Evolutionary conservation across 2,888 invertebrate genomes (phyloP).

Genomic region (Metalampra italica): DNA sequence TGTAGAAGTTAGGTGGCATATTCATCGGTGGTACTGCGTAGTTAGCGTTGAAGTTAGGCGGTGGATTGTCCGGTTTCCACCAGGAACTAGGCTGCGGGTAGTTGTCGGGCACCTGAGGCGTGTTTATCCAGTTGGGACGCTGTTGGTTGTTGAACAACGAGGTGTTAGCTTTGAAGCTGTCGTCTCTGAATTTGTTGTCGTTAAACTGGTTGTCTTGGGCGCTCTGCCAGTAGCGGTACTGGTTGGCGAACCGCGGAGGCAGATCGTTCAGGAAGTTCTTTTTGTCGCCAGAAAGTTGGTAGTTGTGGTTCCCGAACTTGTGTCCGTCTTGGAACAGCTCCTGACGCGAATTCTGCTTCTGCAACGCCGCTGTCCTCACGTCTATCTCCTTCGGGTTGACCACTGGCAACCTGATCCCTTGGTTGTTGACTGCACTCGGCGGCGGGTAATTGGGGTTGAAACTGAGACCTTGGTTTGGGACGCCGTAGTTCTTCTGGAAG

Average conservation of each 20-base stretch:
- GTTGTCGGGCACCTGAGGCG: slow-evolving; percentile 26
- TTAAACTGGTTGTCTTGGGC: slow-evolving; percentile 54
- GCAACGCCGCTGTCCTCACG: slow-evolving; percentile 67
- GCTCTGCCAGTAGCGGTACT: slow-evolving; percentile 64
- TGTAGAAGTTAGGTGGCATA: slow-evolving; percentile 49
- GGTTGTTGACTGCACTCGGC: slow-evolving; percentile 30
- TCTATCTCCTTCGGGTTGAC: slow-evolving; percentile 76
- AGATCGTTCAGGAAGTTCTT: slow-evolving; percentile 66
- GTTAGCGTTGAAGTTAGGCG: slow-evolving; percentile 37
- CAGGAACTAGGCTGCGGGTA: slow-evolving; percentile 44
- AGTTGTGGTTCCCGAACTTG: slow-evolving; percentile 53
- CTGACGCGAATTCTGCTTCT: slow-evolving; percentile 63
- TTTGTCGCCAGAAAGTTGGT: slow-evolving; percentile 64
- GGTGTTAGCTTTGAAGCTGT: slow-evolving; percentile 35
- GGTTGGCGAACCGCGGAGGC: slow-evolving; percentile 69
- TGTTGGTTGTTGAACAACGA: slow-evolving; percentile 29
- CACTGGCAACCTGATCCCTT: slow-evolving; percentile 60
- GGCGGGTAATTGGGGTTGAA: slow-evolving; percentile 48
- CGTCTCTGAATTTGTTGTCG: slow-evolving; percentile 65
- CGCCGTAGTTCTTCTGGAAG: slow-evolving; percentile 58
- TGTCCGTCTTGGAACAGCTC: slow-evolving; percentile 58
- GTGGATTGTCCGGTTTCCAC: slow-evolving; percentile 57
- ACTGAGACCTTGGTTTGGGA: slow-evolving; percentile 45
- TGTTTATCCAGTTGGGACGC: slow-evolving; percentile 33
- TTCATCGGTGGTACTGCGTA: slow-evolving; percentile 30